Base-by-base conservation (phyloP, 1,140 invertebrate genomes). In the Dreissena polymorpha region DNA sequence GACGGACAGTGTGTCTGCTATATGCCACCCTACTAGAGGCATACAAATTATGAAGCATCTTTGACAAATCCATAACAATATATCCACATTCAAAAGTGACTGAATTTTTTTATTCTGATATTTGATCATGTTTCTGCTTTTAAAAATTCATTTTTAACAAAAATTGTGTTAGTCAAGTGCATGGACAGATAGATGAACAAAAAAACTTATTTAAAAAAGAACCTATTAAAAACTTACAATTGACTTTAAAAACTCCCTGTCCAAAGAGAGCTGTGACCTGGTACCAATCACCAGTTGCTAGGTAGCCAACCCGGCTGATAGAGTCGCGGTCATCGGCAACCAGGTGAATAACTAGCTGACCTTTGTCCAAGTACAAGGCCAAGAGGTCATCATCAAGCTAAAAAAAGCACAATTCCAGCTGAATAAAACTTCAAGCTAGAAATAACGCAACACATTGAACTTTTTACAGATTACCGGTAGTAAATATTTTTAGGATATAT, bases 231-330 rank as follows among this genome's bases (percentile, higher is more conserved):
- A 55, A 78, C 67, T 78, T 70, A 78, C 76, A 69, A 21, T 12
- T 69, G 3, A 82, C 6, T 50, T 23, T 83, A 65, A 82, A 86
- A 13, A 67, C 18, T 23, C 69, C 71, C 12, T 50, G 69, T 39
- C 51, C 25, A 72, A 89, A 80, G 10, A 68, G 50, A 3, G 83
- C 16, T n/a, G 50, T 60, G 6, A 89, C 70, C 5, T 71, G 76
- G 64, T 85, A 88, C 89, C 89, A 90, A 27, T 86, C 81, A 8
- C 85, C 87, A 77, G 73, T 84, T 49, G 68, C 27, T 0, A 89
- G n/a, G 64, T 85, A 79, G 10, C 86, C 82, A 18, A 87, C 74
- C 25, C 23, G 14, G n/a, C 51, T 73, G 18, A 78, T 65, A 39
- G 70, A 73, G 18, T 86, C 85, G 14, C 79, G 79, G 55, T 71